A percentile compares a stretch with the other conserved stretches of the same genome.
These are phyloP conservation scores for Drosophila aldrichi DNA, from an alignment of 2,888 invertebrate genomes.

Conservation along the genomic window DNA sequence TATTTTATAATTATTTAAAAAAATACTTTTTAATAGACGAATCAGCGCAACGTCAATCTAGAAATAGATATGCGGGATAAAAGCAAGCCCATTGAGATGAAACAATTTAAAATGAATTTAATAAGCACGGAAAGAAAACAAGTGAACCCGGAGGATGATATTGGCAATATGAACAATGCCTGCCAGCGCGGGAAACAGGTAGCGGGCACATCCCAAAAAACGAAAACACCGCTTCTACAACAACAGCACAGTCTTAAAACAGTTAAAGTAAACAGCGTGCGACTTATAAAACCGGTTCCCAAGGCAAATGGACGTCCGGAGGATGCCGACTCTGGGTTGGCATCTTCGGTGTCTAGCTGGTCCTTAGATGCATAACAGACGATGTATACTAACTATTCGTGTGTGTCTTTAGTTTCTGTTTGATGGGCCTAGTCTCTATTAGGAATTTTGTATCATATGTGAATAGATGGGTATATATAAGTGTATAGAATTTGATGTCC, in stretches of 20 bases:
- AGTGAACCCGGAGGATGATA: slow-evolving; percentile 82
- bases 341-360: slow-evolving; percentile 35
- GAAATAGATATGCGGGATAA: slow-evolving; percentile 48
- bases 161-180: slow-evolving; percentile 64
- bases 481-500: slow-evolving; percentile 12
- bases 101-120: slow-evolving; percentile 71
- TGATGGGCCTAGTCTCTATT: neutral
- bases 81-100: slow-evolving; percentile 62
- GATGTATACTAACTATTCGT: slow-evolving; percentile 25
- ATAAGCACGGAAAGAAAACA: slow-evolving; percentile 70
- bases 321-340: slow-evolving; percentile 62
- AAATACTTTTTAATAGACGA: slow-evolving; percentile 66
- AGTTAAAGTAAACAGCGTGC: slow-evolving; percentile 50
- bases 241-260: neutral
- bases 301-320: slow-evolving; percentile 41
- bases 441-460: slow-evolving; percentile 7
- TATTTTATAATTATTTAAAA: neutral
- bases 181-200: neutral
- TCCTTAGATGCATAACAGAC: slow-evolving; percentile 9
- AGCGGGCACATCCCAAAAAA: neutral
- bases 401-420: slow-evolving; percentile 29
- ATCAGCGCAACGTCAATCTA: slow-evolving; percentile 77
- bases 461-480: neutral
- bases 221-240: neutral
- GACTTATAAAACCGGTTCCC: slow-evolving; percentile 60